Percentiles rank a stretch among this genome's conserved stretches.
These are phyloP conservation scores for Acanthurus leucopareius DNA, from an alignment of 2,797 vertebrate genomes.

Conservation along the genomic window DNA sequence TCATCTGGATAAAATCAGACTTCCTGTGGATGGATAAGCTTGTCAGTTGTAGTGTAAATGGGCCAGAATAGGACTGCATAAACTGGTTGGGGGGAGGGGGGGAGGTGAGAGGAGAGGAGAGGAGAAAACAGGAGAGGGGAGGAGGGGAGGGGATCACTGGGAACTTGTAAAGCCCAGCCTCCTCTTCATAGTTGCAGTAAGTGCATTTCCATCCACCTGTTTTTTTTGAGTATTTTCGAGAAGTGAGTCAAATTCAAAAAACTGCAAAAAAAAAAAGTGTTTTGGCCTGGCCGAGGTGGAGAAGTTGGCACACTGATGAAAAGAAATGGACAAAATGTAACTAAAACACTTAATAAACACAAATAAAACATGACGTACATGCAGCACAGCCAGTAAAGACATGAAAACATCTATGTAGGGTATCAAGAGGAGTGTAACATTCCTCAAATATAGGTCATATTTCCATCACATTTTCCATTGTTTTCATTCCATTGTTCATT, in stretches of 20 bases:
- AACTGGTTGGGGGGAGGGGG: not conserved
- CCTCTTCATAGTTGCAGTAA: not conserved
- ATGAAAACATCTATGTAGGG: too few relatives aligned
- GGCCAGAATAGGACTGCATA: conserved; percentile 1
- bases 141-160: not conserved
- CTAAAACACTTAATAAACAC: not conserved
- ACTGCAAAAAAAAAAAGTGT: not conserved
- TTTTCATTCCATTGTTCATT: not conserved
- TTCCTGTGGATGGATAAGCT: not conserved
- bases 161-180: not conserved
- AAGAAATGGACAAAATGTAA: not conserved
- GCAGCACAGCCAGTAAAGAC: too few relatives aligned
- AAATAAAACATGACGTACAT: too few relatives aligned
- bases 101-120: too few relatives aligned
- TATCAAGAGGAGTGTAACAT: too few relatives aligned
- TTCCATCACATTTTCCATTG: not conserved
- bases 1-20: conserved; percentile 11
- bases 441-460: not conserved
- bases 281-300: not conserved
- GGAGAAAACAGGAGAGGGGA: too few relatives aligned
- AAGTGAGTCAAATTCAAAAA: not conserved
- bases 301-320: not conserved
- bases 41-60: not conserved
- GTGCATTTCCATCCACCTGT: not conserved
- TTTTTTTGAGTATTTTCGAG: not conserved